A percentile compares a stretch with the other conserved stretches of the same genome.
phyloP scores from a whole-genome alignment of 2,113 vertebrate species.

The Myodes glareolus region DNA sequence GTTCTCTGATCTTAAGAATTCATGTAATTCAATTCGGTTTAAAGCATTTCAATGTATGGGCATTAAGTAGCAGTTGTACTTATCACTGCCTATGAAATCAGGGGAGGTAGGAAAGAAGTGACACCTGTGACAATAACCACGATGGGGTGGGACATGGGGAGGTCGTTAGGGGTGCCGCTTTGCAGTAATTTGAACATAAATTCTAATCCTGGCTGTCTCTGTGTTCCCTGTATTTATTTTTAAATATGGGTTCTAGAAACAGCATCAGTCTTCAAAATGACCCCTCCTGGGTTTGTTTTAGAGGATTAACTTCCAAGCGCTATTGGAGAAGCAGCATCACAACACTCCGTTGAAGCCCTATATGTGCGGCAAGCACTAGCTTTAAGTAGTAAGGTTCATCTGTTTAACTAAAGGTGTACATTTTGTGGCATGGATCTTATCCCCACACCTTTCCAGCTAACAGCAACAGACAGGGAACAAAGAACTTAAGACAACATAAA shows the following conservation, averaged over 20 bases:
- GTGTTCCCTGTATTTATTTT: neutral
- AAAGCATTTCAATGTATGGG: neutral
- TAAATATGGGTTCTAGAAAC: neutral
- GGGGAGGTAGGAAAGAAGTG: neutral
- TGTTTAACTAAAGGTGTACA: neutral
- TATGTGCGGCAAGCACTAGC: neutral
- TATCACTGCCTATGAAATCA: constrained; percentile 16
- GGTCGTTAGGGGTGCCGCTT: neutral
- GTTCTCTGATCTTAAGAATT: neutral
- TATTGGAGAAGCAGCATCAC: neutral
- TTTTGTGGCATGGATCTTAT: neutral
- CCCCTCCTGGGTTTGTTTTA: neutral
- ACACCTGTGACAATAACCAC: neutral
- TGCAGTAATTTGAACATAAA: neutral
- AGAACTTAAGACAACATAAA: neutral
- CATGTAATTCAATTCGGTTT: neutral
- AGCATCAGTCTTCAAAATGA: neutral
- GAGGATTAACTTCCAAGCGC: constrained; percentile 9
- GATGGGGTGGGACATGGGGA: neutral
- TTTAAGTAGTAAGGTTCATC: neutral
- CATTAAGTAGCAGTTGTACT: neutral
- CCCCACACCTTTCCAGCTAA: neutral
- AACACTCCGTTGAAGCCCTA: neutral
- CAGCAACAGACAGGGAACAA: neutral
- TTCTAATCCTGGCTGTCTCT: neutral